Conservation (phyloP, 2,888 invertebrate species). For the Chalcosyrphus nemorum region DNA sequence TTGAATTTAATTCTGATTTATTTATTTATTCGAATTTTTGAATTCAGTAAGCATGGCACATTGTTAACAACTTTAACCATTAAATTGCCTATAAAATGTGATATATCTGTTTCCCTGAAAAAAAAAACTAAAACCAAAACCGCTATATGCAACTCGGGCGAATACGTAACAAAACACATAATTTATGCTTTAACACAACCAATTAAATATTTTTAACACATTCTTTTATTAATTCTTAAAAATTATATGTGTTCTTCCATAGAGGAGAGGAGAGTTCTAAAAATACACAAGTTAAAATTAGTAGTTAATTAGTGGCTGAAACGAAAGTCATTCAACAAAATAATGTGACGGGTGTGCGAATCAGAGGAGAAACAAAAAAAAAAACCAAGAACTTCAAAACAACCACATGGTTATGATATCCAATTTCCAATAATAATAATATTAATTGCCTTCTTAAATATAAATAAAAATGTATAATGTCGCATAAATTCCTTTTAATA, state of each 20-base stretch:
- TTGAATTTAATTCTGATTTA: slow-evolving; percentile 33
- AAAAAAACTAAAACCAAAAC: no score
- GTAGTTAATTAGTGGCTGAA: slow-evolving; percentile 27
- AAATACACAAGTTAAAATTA: slow-evolving; percentile 35
- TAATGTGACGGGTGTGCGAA: slow-evolving; percentile 5
- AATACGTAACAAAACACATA: background rate
- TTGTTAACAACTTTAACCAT: slow-evolving; percentile 51
- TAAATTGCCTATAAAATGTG: slow-evolving; percentile 40
- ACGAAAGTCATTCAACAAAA: background rate
- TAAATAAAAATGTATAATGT: background rate
- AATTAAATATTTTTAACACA: slow-evolving; percentile 53
- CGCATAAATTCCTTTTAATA: background rate
- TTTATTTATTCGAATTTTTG: slow-evolving; percentile 27
- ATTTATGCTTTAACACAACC: slow-evolving; percentile 40
- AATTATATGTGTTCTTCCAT: slow-evolving; percentile 10
- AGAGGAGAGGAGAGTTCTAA: no score
- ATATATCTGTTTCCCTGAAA: slow-evolving; percentile 17
- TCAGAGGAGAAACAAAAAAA: no score
- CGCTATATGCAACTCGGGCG: slow-evolving; percentile 31
- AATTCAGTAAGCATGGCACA: background rate
- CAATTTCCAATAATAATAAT: slow-evolving; percentile 29
- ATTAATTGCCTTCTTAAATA: slow-evolving; percentile 24
- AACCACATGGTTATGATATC: background rate
- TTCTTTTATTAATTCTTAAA: slow-evolving; percentile 40
- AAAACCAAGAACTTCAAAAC: slow-evolving; percentile 25